Base-by-base conservation (phyloP, 35 echinoderm and acorn worm species). In the Amphiura filiformis region DNA sequence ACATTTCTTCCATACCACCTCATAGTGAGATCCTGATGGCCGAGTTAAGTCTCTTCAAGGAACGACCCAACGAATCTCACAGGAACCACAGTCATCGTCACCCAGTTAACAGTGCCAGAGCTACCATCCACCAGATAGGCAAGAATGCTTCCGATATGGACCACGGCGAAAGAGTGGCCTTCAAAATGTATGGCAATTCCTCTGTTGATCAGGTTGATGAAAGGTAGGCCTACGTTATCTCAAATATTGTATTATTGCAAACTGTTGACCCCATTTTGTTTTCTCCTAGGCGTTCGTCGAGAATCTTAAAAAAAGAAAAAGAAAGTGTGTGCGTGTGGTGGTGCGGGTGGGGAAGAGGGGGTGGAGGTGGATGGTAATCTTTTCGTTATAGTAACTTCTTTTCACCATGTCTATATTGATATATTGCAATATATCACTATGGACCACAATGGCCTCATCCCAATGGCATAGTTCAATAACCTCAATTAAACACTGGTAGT, bases 1-100 rank as follows among this genome's bases (percentile, higher is more conserved):
- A 92, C 49, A 64, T 99, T 34, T 76, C 85, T 4, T 31, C 35
- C 17, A 80, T 99, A 36, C 93, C 92, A n/a, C 41, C 76, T n/a
- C 87, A 81, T 37, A 99, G 96, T 82, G 93, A 99, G 36, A 84
- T 99, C 34, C 76, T 94, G 33, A 86, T 99, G 35, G 93, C 96
- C 4, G 96, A 99, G 41, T 87, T 99, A 15, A 94, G 93, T 34
- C 75, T 99, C 64, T 99, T 77, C 89, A 94, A 99, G 75, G 90
- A 94, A 39, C 61, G 90, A 41, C 92, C 96, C 23, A 99, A 99
- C 78, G 84, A 93, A 22, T 93, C 89, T 13, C 85, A 93, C 76
- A 20, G 34, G 4, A 88, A 87, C 78, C 75, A 56, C 39, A 84
- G 83, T 64, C 87, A 90, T 31, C 79, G 47, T 23, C 84, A 79